phyloP scores from a whole-genome alignment of 2,888 invertebrate genomes.

The Sphaeridia pumilis region DNA sequence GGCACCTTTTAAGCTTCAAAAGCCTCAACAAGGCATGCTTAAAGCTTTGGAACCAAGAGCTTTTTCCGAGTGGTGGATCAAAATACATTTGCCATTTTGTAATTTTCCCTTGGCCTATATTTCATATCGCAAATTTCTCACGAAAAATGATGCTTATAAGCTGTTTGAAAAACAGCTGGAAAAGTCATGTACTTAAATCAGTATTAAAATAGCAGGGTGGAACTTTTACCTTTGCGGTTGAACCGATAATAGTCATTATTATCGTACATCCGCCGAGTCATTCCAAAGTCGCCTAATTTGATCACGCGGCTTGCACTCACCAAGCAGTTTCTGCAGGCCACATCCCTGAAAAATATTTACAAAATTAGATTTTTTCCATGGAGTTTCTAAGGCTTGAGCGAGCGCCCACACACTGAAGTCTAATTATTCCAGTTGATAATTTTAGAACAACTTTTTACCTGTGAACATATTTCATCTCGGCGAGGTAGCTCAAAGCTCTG shows the following conservation, averaged over 20 bases:
- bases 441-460: constrained; percentile 40
- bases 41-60: too few relatives aligned
- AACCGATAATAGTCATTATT: constrained; percentile 85
- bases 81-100: too few relatives aligned
- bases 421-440: not conserved
- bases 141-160: not conserved
- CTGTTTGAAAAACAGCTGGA: too few relatives aligned
- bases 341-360: constrained; percentile 56
- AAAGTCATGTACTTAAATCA: too few relatives aligned
- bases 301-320: constrained; percentile 60
- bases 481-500: constrained; percentile 70
- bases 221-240: constrained; percentile 63
- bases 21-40: too few relatives aligned
- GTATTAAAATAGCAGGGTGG: too few relatives aligned
- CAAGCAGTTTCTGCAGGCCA: constrained; percentile 66
- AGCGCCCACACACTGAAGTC: not conserved
- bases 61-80: too few relatives aligned
- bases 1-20: too few relatives aligned
- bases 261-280: constrained; percentile 77
- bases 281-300: constrained; percentile 78
- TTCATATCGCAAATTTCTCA: too few relatives aligned
- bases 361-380: constrained; percentile 1
- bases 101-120: too few relatives aligned
- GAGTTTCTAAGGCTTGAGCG: not conserved
- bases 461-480: constrained; percentile 74